Evolutionary conservation across 2,797 vertebrate genomes (phyloP), one percentile per base, ranked within the genome.

Genomic region (Danio choprae): DNA sequence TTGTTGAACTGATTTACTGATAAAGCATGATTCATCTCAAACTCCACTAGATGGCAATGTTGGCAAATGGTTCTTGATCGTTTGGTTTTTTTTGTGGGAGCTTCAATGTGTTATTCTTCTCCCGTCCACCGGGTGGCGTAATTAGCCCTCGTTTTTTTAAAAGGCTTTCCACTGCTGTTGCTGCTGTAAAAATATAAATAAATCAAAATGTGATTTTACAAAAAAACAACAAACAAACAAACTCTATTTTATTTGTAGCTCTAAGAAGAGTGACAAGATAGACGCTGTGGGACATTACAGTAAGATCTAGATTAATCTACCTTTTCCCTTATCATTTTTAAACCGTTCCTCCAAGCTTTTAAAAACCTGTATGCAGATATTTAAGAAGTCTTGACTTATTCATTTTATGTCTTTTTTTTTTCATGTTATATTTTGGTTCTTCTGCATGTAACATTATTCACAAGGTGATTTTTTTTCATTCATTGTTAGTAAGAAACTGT

Each of bases 41-140:
- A 36, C 48, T 60, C n/a, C 62, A 46, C 62, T 16, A 67, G 74
- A 43, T 40, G 74, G 51, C 74, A 56, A 62, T 56, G 50, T 44
- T 44, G 3, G 16, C 22, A 13, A 59, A 50, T n/a, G 4, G 4
- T 12, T 1, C 11, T 11, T 6, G 8, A 41, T 16, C 56, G 2
- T 0, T 0, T 7, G 9, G 16, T 6, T 29, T 71, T 55, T n/a
- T 38, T 40, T 71, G 16, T 38, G 29, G 3, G 16, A 41, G 7
- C 16, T 18, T 44, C 0, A 29, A 6, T 8, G 5, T 11, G 58
- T 59, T 74, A 3, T 51, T 51, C 12, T 2, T 75, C 29, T 41
- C 11, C 7, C 4, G 29, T 0, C 10, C 56, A 13, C 9, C 16
- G 5, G 44, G n/a, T 40, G 58, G 58, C 11, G 40, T 2, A 6